Conservation (phyloP, 1,140 invertebrate species). For the Eueides isabella region DNA sequence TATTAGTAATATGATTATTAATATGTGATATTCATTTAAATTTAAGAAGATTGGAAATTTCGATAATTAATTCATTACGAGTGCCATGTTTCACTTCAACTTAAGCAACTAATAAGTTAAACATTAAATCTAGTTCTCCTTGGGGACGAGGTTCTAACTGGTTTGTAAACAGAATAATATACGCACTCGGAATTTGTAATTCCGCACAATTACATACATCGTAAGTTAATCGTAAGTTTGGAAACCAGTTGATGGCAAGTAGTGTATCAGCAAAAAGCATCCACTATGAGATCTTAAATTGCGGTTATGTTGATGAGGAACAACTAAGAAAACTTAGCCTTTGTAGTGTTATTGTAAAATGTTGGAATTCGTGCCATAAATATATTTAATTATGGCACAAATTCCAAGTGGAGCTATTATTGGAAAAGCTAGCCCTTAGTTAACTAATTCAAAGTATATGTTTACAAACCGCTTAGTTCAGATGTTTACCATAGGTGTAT, state of each 20-base stretch:
- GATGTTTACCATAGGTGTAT: neutral
- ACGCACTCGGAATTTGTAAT: slow-evolving; percentile 27
- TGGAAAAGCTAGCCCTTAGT: no score
- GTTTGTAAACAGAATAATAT: slow-evolving; percentile 30
- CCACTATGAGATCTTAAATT: neutral
- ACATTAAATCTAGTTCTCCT: slow-evolving; percentile 28
- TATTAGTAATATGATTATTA: no score
- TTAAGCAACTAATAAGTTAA: slow-evolving; percentile 18
- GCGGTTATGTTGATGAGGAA: slow-evolving; percentile 4
- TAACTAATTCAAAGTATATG: no score
- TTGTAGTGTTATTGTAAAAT: neutral
- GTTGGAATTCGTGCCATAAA: neutral
- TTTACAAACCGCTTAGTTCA: neutral
- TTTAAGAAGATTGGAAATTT: neutral
- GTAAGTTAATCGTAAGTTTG: slow-evolving; percentile 31
- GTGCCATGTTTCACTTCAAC: slow-evolving; percentile 4
- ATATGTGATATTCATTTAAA: neutral
- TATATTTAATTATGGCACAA: no score
- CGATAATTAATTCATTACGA: slow-evolving; percentile 15
- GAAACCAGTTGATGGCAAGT: slow-evolving; percentile 24
- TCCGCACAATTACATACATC: slow-evolving; percentile 28
- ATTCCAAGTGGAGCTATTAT: no score
- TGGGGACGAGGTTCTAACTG: slow-evolving; percentile 27
- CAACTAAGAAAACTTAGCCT: neutral
- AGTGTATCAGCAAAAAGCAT: neutral